phyloP scores from a whole-genome alignment of 2,888 invertebrate species.

The Drosophila nr. medialis region DNA sequence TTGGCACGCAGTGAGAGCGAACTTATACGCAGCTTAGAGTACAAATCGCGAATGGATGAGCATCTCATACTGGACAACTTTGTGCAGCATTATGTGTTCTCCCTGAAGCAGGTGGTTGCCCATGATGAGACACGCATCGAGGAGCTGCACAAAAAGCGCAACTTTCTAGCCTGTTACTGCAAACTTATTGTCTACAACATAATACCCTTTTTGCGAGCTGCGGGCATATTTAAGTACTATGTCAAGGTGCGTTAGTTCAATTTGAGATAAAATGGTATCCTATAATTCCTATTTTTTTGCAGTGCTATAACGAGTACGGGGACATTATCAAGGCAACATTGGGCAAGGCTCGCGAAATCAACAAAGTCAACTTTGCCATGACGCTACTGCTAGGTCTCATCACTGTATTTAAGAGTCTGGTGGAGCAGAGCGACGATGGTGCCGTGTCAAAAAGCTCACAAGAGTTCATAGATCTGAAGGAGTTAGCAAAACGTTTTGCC shows the following conservation, averaged over 20 bases:
- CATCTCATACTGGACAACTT: no score
- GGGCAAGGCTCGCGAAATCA: conserved; percentile 98
- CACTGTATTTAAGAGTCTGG: conserved; percentile 92
- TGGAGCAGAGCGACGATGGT: conserved; percentile 84
- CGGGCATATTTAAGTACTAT: conserved; percentile 98
- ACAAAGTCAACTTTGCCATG: conserved; percentile 97
- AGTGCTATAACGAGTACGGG: conserved; percentile 99
- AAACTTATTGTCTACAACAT: conserved; percentile 99
- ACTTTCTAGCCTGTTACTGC: conserved; percentile 98
- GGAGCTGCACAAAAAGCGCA: conserved; percentile 97
- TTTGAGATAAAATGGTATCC: not conserved
- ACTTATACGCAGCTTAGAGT: no score
- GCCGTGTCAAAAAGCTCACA: conserved; percentile 89
- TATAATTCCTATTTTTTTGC: conserved; percentile 51
- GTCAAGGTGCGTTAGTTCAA: conserved; percentile 89
- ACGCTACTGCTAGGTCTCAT: conserved; percentile 97
- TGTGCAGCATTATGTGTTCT: conserved; percentile 85
- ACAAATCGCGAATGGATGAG: no score
- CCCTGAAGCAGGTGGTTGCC: conserved; percentile 84
- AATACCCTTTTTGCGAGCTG: conserved; percentile 95
- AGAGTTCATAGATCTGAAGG: conserved; percentile 96
- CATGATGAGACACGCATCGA: conserved; percentile 99
- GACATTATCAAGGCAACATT: conserved; percentile 99
- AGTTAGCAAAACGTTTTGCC: conserved; percentile 98
- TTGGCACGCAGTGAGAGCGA: no score